phyloP scores from a whole-genome alignment of 2,888 invertebrate genomes.

The Bombylius major region DNA sequence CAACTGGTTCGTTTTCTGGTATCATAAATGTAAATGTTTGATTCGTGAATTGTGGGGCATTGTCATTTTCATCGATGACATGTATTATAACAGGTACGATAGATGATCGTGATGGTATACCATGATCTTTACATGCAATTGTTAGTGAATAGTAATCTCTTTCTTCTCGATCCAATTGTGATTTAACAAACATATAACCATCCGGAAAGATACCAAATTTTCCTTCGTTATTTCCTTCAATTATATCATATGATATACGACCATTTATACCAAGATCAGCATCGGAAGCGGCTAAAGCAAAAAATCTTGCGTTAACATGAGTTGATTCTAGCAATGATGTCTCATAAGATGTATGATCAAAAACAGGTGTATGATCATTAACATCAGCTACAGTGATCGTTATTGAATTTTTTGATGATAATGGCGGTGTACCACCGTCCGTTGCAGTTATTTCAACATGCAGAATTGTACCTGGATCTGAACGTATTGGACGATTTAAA shows the following conservation, averaged over 20 bases:
- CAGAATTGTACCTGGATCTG: slow-evolving; percentile 57
- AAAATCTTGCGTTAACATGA: slow-evolving; percentile 80
- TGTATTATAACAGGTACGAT: slow-evolving; percentile 85
- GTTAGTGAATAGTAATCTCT: slow-evolving; percentile 83
- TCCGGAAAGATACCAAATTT: slow-evolving; percentile 94
- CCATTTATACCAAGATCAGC: slow-evolving; percentile 75
- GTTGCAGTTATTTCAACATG: slow-evolving; percentile 69
- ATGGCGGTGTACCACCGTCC: slow-evolving; percentile 66
- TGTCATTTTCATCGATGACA: slow-evolving; percentile 93
- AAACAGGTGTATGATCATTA: slow-evolving; percentile 91
- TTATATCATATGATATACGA: slow-evolving; percentile 65
- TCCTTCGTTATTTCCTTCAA: slow-evolving; percentile 71
- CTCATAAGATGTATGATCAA: slow-evolving; percentile 84
- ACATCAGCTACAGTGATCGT: slow-evolving; percentile 70
- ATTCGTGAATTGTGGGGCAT: slow-evolving; percentile 83
- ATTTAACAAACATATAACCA: slow-evolving; percentile 80
- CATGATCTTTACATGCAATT: slow-evolving; percentile 72
- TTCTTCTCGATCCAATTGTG: slow-evolving; percentile 75
- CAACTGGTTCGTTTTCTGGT: slow-evolving; percentile 74
- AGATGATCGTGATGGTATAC: slow-evolving; percentile 63
- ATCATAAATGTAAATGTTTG: slow-evolving; percentile 82
- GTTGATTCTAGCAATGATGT: slow-evolving; percentile 83
- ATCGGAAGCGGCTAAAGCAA: slow-evolving; percentile 80
- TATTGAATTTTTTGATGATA: slow-evolving; percentile 63
- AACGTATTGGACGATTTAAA: slow-evolving; percentile 64